These are phyloP conservation scores for Thripadectes ignobilis DNA, from an alignment of 2,797 vertebrate genomes.

Conservation along the genomic window DNA sequence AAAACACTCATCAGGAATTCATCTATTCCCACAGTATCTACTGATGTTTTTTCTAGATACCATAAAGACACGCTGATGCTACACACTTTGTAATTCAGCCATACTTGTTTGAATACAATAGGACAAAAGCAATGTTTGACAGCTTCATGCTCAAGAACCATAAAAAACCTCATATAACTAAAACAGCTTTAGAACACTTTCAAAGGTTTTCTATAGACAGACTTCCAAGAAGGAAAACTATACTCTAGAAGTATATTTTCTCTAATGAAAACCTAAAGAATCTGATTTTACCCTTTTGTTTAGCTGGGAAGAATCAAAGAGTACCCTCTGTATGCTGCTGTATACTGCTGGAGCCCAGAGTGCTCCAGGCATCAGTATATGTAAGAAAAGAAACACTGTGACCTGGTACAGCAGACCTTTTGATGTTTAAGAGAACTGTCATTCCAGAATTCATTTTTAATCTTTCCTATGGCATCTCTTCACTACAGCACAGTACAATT, in stretches of 20 bases:
- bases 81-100: not conserved
- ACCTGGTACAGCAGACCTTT: not conserved
- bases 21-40: not conserved
- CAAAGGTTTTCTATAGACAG: not conserved
- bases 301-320: not conserved
- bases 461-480: not conserved
- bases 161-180: not conserved
- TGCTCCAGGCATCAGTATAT: not conserved
- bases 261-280: not conserved
- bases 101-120: not conserved
- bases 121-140: not conserved
- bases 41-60: not conserved
- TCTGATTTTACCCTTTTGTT: not conserved
- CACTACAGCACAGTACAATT: not conserved
- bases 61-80: not conserved
- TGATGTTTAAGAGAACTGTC: not conserved
- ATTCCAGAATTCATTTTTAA: not conserved
- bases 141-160: not conserved
- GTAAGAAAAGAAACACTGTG: not conserved
- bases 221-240: not conserved
- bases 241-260: not conserved
- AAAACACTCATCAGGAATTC: not conserved
- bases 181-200: not conserved
- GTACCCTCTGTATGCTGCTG: not conserved
- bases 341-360: not conserved